These are phyloP conservation scores for Astreopora myriophthalma DNA, from an alignment of 64 coral and sea anemone species.

Conservation along the genomic window DNA sequence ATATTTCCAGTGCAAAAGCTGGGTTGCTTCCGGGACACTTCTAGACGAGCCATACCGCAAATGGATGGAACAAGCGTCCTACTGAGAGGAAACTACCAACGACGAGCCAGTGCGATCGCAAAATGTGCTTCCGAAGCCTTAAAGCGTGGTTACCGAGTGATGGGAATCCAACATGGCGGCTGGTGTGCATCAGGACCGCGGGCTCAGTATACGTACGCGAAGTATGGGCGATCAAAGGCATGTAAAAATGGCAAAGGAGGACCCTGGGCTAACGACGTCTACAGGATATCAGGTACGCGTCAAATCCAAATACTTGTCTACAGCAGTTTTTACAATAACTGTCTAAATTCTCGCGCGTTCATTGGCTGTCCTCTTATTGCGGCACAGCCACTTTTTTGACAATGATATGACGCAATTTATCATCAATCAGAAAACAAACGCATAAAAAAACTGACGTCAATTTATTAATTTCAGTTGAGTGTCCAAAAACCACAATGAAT, in stretches of 20 bases:
- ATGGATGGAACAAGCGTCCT: conserved; percentile 15
- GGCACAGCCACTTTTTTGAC: too few relatives aligned
- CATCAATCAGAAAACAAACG: too few relatives aligned
- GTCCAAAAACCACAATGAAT: too few relatives aligned
- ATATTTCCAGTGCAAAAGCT: not conserved
- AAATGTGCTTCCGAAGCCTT: conserved; percentile 42
- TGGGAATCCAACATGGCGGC: conserved; percentile 72
- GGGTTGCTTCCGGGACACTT: conserved; percentile 34
- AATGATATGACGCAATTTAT: too few relatives aligned
- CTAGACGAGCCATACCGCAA: not conserved
- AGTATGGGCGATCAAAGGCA: conserved; percentile 48
- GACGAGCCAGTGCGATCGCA: not conserved
- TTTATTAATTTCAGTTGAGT: too few relatives aligned
- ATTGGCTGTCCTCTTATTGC: too few relatives aligned
- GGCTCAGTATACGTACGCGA: conserved; percentile 55
- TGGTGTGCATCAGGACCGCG: conserved; percentile 66
- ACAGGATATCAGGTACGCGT: conserved; percentile 21
- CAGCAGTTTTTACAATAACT: too few relatives aligned
- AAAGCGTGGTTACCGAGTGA: conserved; percentile 43
- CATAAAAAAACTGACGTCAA: too few relatives aligned
- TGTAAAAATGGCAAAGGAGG: conserved; percentile 61
- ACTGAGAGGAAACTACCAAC: conserved; percentile 4
- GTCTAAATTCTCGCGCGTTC: too few relatives aligned
- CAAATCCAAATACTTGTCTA: not conserved
- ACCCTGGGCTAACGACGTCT: conserved; percentile 64